Percentiles rank a stretch among this genome's conserved stretches.
Conservation (phyloP, 2,113 vertebrate species). For the Girardinichthys multiradiatus region DNA sequence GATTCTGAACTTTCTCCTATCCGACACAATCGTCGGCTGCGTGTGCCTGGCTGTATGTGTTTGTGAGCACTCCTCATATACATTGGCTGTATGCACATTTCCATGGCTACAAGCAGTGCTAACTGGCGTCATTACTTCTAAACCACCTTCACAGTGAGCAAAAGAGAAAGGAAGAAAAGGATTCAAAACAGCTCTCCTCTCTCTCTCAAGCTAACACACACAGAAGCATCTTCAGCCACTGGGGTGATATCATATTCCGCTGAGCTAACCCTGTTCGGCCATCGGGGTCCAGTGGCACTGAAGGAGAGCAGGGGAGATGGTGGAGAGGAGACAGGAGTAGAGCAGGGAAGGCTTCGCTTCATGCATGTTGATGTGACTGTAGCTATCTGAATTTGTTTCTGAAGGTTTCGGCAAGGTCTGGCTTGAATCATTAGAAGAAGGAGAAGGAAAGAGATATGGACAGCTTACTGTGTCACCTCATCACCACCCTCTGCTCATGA, state of each 20-base stretch:
- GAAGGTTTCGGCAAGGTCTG: constrained; percentile 41
- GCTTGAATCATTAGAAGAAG: constrained; percentile 33
- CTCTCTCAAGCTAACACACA: constrained; percentile 23
- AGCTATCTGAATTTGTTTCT: constrained; percentile 48
- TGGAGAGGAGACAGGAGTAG: constrained; percentile 24
- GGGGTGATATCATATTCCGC: constrained; percentile 66
- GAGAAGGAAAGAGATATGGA: constrained; percentile 45
- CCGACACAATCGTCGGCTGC: background rate
- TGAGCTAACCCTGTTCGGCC: constrained; percentile 58
- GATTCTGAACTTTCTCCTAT: constrained; percentile 30
- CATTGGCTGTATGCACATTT: constrained; percentile 63
- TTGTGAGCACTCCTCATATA: constrained; percentile 22
- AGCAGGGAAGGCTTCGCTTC: constrained; percentile 39
- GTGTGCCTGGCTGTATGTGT: constrained; percentile 2
- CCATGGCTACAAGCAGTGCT: constrained; percentile 59
- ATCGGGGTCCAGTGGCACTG: constrained; percentile 52
- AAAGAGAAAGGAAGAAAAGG: constrained; percentile 53
- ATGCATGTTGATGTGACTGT: constrained; percentile 58
- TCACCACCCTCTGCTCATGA: constrained; percentile 54
- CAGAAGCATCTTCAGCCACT: constrained; percentile 14
- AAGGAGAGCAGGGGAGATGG: constrained; percentile 27
- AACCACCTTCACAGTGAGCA: constrained; percentile 72
- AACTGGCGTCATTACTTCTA: constrained; percentile 74
- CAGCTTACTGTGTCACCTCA: constrained; percentile 71
- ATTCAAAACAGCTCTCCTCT: constrained; percentile 49